Base-by-base conservation (phyloP, 2,888 invertebrate species). In the Notocelia uddmanniana region DNA sequence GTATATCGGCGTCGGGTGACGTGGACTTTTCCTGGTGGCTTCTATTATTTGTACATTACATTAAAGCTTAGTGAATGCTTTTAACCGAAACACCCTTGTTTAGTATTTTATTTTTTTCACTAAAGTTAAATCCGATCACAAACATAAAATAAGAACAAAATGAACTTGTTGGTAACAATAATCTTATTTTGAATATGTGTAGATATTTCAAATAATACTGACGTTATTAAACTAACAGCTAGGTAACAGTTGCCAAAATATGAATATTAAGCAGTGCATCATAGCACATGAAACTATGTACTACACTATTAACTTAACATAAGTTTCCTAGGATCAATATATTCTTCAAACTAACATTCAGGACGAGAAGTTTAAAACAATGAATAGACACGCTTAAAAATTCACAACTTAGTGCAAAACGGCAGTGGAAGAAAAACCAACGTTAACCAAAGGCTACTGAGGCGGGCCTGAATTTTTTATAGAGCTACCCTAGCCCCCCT, bases 391-490 rank as follows among this genome's bases (percentile, higher is more conserved):
- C 37, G 50, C 63, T 83, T 79, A 80, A 85, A 85, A 85, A 86
- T 87, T 85, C 82, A 83, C 80, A 85, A 84, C 77, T 80, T 76
- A 70, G 68, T 77, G 75, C 72, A 70, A 77, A 78, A 73, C 57
- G 74, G 76, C 73, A 68, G 74, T 74, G 73, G 74, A 84, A 85
- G 85, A 83, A 87, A 89, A 89, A 85, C 85, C 85, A 85, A 84
- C 77, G 84, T 81, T 77, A 85, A 81, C 80, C 80, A 81, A 82
- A 85, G 85, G 86, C 86, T 85, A 82, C 82, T 83, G 78, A 78
- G 79, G 79, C 77, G 79, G 79, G 81, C 77, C 86, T 93, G 89
- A 90, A 92, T 93, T 91, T 92, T 93, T 92, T 92, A 92, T 92
- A 78, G 81, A 75, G 75, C 83, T 79, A 83, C 82, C 79, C 73